phyloP scores from a whole-genome alignment of 1,140 invertebrate genomes.

The Choristoneura fumiferana region DNA sequence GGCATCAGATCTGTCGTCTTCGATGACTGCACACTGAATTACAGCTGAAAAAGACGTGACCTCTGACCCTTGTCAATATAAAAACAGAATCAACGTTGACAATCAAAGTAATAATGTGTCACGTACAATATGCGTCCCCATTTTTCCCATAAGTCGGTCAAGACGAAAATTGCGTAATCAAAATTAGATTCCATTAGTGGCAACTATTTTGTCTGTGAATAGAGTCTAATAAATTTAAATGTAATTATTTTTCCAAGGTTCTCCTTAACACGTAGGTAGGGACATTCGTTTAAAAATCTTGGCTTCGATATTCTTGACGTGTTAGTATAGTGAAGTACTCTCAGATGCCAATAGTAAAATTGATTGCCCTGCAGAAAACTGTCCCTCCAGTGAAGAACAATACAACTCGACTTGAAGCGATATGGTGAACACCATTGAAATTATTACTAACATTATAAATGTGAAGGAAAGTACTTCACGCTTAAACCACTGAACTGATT shows the following conservation, averaged over 20 bases:
- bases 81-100: slow-evolving; percentile 6
- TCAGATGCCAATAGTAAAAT: too few relatives aligned
- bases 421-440: too few relatives aligned
- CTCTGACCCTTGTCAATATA: slow-evolving; percentile 3
- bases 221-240: slow-evolving; percentile 30
- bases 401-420: too few relatives aligned
- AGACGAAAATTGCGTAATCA: slow-evolving; percentile 60
- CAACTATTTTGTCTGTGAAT: slow-evolving; percentile 44
- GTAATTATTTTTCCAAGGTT: slow-evolving; percentile 50
- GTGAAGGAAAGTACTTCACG: too few relatives aligned
- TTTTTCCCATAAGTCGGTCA: slow-evolving; percentile 66
- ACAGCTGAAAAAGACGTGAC: slow-evolving; percentile 13
- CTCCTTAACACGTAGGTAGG: slow-evolving; percentile 31
- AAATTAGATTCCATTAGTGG: slow-evolving; percentile 50
- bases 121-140: slow-evolving; percentile 50
- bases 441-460: too few relatives aligned
- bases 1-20: not conserved
- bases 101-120: slow-evolving; percentile 27
- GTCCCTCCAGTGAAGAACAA: too few relatives aligned
- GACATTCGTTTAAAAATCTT: not conserved
- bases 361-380: too few relatives aligned
- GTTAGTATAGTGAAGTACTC: too few relatives aligned
- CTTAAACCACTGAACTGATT: too few relatives aligned
- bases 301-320: too few relatives aligned
- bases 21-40: not conserved